Evolutionary conservation across 2,888 invertebrate species (phyloP), one percentile per base, ranked within the genome.

Genomic region (Neria commutata): DNA sequence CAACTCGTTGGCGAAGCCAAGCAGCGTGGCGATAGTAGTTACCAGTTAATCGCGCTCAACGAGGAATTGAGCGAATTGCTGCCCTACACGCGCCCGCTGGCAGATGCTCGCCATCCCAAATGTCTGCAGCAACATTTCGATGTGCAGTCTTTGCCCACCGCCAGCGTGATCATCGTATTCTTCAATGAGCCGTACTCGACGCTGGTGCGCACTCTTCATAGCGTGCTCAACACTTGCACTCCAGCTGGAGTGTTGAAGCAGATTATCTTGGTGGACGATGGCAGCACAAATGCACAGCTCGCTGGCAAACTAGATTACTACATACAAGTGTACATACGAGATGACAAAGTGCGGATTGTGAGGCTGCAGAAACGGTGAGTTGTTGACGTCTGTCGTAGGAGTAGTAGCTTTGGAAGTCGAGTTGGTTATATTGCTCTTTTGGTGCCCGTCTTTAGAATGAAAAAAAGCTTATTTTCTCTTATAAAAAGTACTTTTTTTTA

Each of bases 221-320:
- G 90, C 73, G 89, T 91, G 1, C 78, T 91, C 8, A 89, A 89
- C 74, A 84, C 89, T 40, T 87, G 90, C 40, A 90, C 90, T 19
- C 77, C 84, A 5, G 76, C 83, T 6, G 77, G 84, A 60, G 69
- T 79, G 34, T 63, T 98, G 14, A 90, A 94, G 77, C 96, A 98
- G 84, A 91, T 98, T 58, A 91, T 98, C 73, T 83, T 98, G 10
- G 91, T 98, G n/a, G 97, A 98, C 78, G 98, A 98, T 82, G 89
- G 89, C 79, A 95, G 95, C 66, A 91, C 92, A 37, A 86, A 92
- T 83, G 86, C 77, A 68, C 91, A 86, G 71, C 83, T 91, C 64
- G 88, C 88, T 74, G 90, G 86, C 58, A 89, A 90, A 70, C 83
- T 96, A 53, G 89, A 91, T 67, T 88, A 92, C 75, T 97, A 96